These are phyloP conservation scores for Caloenas nicobarica DNA, from an alignment of 2,113 vertebrate genomes.

Conservation along the genomic window DNA sequence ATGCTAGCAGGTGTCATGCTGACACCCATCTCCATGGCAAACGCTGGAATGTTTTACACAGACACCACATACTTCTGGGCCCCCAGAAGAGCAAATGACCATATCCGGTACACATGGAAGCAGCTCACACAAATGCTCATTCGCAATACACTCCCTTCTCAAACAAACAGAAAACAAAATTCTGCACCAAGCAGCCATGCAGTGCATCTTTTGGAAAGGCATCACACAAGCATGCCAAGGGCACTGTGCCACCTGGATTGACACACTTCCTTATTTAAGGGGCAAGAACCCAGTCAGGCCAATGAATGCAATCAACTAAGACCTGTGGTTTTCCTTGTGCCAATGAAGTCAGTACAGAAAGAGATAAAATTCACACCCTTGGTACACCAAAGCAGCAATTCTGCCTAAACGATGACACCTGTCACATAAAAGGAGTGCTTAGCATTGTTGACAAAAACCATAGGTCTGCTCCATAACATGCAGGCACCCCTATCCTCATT, in stretches of 20 bases:
- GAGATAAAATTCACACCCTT: background rate
- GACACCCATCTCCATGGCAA: background rate
- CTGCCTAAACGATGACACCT: background rate
- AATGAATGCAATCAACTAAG: background rate
- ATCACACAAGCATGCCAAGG: background rate
- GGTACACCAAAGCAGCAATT: background rate
- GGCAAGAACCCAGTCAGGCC: background rate
- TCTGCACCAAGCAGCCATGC: background rate
- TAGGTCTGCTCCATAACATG: background rate
- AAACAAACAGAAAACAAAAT: background rate
- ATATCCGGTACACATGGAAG: accelerated
- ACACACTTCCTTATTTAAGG: background rate
- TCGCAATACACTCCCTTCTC: background rate
- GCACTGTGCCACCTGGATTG: background rate
- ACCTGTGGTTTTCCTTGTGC: background rate
- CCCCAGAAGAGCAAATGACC: background rate
- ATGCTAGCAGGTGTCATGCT: background rate
- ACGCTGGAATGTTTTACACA: background rate
- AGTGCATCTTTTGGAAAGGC: background rate
- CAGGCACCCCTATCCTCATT: background rate
- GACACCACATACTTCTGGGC: background rate
- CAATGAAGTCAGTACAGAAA: background rate
- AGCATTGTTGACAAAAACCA: background rate
- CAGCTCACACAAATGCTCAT: background rate
- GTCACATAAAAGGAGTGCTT: background rate